phyloP scores from a whole-genome alignment of 2,113 vertebrate genomes.

The Hucho hucho region DNA sequence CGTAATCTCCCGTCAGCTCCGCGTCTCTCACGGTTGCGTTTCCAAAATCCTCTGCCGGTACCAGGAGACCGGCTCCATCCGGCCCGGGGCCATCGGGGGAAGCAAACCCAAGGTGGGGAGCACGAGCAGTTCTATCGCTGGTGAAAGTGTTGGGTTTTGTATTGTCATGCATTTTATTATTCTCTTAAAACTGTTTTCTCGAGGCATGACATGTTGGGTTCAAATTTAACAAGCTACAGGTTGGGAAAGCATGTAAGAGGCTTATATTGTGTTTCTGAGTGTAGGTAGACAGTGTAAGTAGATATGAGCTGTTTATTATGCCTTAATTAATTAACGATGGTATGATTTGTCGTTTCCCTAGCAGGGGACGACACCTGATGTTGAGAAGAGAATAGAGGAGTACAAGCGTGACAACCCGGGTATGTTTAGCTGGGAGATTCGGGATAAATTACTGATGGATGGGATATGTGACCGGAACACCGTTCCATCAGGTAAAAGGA shows the following conservation, averaged over 20 bases:
- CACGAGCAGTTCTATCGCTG: neutral
- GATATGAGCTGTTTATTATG: neutral
- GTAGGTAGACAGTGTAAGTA: neutral
- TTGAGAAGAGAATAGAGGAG: slow-evolving; percentile 95
- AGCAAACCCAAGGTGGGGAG: slow-evolving; percentile 93
- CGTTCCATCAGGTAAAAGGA: slow-evolving; percentile 87
- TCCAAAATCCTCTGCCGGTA: slow-evolving; percentile 97
- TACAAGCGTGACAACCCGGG: slow-evolving; percentile 93
- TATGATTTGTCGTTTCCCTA: slow-evolving; percentile 69
- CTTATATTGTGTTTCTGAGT: too few species aligned
- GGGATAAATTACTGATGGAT: slow-evolving; percentile 94
- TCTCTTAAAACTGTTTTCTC: neutral
- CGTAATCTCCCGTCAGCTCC: slow-evolving; percentile 92
- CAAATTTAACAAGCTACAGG: neutral
- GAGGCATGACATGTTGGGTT: too few species aligned
- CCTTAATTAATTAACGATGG: neutral
- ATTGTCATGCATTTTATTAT: neutral
- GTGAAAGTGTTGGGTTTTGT: neutral
- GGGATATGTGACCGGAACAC: slow-evolving; percentile 91
- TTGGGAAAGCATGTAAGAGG: neutral
- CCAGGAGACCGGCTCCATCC: slow-evolving; percentile 94
- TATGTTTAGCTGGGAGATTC: slow-evolving; percentile 98
- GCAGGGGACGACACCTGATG: slow-evolving; percentile 92
- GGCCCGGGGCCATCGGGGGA: slow-evolving; percentile 92
- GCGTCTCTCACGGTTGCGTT: slow-evolving; percentile 95